Base-by-base conservation (phyloP, 1,140 invertebrate species). In the Camponotus vicinus region DNA sequence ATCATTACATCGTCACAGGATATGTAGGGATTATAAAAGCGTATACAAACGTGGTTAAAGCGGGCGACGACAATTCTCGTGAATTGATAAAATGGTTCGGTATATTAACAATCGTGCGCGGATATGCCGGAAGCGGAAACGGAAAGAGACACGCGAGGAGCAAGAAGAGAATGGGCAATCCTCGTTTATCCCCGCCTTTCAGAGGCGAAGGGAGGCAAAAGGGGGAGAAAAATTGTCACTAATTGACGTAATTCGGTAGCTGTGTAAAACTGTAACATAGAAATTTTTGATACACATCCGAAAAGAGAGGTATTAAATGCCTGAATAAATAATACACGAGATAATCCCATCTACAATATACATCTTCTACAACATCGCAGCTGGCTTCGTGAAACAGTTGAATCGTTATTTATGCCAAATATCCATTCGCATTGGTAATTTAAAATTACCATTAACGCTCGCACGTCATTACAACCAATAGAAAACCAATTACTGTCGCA, bases 81-180 rank as follows among this genome's bases (percentile, higher is more conserved):
- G 79, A 83, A 83, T 83, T 83, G 73, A 83, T 83, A 83, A 83
- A 83, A 83, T 27, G 79, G 49, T 32, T n/a, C 70, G 45, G 69
- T 63, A 21, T 61, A 83, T 83, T 59, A 83, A 83, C 79, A 82
- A 83, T 83, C 55, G 21, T n/a, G 37, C 78, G 21, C 52, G 40
- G 40, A 61, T 34, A n/a, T 6, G 3, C 18, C 69, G 55, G 69
- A 61, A 83, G 27, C 79, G 79, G 79, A 83, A 83, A 32, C 69
- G 79, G 79, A 83, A 73, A 18, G 52, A n/a, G 52, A 34, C 49
- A 52, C 4, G 40, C 27, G n/a, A 40, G 15, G 11, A 21, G 34
- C 11, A 27, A 11, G 63, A 66, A 42, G 32, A 7, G 27, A 49
- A 40, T 52, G 18, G 11, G 9, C 27, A 42, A 66, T 37, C 13